Base-by-base conservation (phyloP, 2,888 invertebrate species). In the Drosophila antonietae region DNA sequence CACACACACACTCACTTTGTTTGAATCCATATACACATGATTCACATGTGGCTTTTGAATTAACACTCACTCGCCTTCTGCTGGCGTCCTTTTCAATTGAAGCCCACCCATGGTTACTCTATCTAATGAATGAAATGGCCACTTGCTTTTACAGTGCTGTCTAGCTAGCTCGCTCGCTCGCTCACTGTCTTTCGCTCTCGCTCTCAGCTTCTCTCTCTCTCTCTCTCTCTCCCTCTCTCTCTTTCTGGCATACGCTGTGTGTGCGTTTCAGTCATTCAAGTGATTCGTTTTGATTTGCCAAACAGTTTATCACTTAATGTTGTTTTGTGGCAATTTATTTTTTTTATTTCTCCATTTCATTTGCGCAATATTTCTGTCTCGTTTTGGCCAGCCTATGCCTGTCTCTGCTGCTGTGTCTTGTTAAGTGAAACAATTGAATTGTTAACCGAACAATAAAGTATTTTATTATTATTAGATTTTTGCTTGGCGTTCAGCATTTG, bases 371-470 rank as follows among this genome's bases (percentile, higher is more conserved):
- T 66, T 60, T 56, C 53, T 10, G 20, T 57, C 10, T 37, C 39
- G 46, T 35, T 46, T 20, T 53, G 18, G 37, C 44, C n/a, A 18
- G 49, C 33, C 33, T 33, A 51, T 51, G 49, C 12, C 33, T 18
- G 18, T 55, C 61, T 41, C 44, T 51, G 56, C 55, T 47, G 65
- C 59, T 67, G 57, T 44, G 68, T 73, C 76, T 78, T 82, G 88
- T 85, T 84, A 82, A 88, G 83, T 84, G 85, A 84, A 84, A 84
- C 88, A 84, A 84, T 84, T 84, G 84, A 88, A 84, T 88, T 84
- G 84, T 84, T 84, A 84, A 87, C 84, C 77, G 85, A 85, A 84
- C 85, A 84, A 84, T 84, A 84, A 84, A 84, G 85, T 88, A 88
- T 84, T 84, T 84, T 84, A 88, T 85, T 84, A 77, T 84, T 84